A percentile compares a stretch with the other conserved stretches of the same genome.
Conservation (phyloP, 2,888 invertebrate species). For the Drosophila meridiana region DNA sequence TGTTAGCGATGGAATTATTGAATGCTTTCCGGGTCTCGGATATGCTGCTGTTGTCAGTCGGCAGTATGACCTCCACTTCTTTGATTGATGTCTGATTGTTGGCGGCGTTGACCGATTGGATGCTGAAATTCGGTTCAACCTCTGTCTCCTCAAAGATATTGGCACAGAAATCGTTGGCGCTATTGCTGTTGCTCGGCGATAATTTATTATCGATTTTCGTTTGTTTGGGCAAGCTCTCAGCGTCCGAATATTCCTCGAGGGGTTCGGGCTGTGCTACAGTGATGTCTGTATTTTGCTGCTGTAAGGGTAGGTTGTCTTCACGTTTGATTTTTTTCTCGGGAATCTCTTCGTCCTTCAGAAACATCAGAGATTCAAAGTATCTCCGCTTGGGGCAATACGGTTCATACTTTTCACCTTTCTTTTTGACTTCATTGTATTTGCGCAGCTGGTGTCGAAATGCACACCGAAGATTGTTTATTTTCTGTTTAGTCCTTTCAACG, state of each 20-base stretch:
- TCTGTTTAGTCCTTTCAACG: constrained; percentile 84
- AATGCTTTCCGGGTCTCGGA: constrained; percentile 59
- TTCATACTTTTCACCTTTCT: constrained; percentile 83
- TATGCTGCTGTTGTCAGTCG: constrained; percentile 50
- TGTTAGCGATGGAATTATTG: constrained; percentile 36
- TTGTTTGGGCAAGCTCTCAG: constrained; percentile 69
- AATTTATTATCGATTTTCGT: constrained; percentile 68
- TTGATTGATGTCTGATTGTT: constrained; percentile 61
- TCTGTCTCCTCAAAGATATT: constrained; percentile 68
- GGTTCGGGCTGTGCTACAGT: constrained; percentile 46
- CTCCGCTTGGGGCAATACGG: constrained; percentile 84
- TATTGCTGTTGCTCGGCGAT: constrained; percentile 66
- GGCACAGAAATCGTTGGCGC: constrained; percentile 69
- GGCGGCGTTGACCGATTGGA: constrained; percentile 55
- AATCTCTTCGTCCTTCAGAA: constrained; percentile 84
- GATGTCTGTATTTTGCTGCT: constrained; percentile 48
- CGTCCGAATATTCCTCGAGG: constrained; percentile 69
- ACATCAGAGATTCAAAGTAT: constrained; percentile 85
- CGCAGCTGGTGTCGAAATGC: constrained; percentile 84
- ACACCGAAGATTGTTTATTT: constrained; percentile 84
- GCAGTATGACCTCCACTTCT: constrained; percentile 63
- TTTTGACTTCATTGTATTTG: constrained; percentile 84
- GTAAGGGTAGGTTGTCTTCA: constrained; percentile 44
- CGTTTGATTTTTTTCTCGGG: constrained; percentile 70
- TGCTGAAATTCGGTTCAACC: constrained; percentile 65